Percentiles rank a stretch among this genome's conserved stretches.
phyloP scores from a whole-genome alignment of 2,888 invertebrate species.

The Amiota minor region DNA sequence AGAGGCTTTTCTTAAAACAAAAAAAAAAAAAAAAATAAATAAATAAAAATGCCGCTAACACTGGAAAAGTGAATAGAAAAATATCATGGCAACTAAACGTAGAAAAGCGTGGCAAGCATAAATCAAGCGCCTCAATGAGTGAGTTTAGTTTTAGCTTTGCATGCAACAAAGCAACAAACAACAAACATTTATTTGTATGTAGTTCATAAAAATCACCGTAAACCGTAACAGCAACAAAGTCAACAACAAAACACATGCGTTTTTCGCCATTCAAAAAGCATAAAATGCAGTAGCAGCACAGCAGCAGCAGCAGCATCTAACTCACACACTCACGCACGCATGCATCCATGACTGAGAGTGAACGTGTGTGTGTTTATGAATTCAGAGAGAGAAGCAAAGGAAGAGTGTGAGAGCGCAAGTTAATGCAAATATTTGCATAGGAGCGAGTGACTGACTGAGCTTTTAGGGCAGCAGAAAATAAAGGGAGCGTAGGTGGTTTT shows the following conservation, averaged over 20 bases:
- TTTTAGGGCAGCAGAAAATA: neutral
- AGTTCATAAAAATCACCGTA: neutral
- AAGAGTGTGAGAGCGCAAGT: neutral
- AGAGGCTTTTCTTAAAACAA: too few species aligned
- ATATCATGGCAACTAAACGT: neutral
- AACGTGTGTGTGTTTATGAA: neutral
- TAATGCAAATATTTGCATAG: neutral
- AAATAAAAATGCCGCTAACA: neutral
- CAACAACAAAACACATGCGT: neutral
- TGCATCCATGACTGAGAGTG: too few species aligned
- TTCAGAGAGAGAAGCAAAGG: neutral
- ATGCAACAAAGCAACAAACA: neutral
- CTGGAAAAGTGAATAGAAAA: neutral
- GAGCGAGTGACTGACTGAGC: neutral
- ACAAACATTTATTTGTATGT: neutral
- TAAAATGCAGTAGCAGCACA: neutral
- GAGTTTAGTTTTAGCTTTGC: conserved; percentile 10
- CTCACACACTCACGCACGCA: neutral
- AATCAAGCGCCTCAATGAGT: neutral
- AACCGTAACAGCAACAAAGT: too few species aligned
- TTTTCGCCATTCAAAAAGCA: conserved; percentile 14
- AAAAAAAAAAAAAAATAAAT: too few species aligned
- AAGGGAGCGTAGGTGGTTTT: too few species aligned
- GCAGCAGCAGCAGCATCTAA: too few species aligned
- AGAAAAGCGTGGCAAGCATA: conserved; percentile 1